A percentile compares a stretch with the other conserved stretches of the same genome.
Conservation (phyloP, 2,888 invertebrate species). For the Epirrita christyi region DNA sequence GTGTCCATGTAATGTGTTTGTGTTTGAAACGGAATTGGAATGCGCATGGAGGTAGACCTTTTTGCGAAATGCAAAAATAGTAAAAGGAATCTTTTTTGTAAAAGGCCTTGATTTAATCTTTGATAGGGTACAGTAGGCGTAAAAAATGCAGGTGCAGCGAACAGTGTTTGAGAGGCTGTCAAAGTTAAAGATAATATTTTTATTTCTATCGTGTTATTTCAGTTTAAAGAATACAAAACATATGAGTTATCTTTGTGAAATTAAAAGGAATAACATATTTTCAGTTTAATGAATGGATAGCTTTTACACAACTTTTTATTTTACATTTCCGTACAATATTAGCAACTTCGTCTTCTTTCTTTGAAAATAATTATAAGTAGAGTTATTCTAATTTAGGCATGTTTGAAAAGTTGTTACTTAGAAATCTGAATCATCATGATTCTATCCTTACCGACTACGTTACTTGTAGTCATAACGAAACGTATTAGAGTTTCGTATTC, state of each 20-base stretch:
- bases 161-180: conserved; percentile 2
- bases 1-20: conserved; percentile 65
- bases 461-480: too few relatives aligned
- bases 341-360: background rate
- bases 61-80: background rate
- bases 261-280: background rate
- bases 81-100: background rate
- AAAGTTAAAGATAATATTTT: conserved; percentile 8
- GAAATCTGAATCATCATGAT: too few relatives aligned
- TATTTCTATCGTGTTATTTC: conserved; percentile 2
- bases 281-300: background rate
- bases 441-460: too few relatives aligned
- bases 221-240: background rate
- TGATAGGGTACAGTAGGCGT: background rate
- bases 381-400: too few relatives aligned
- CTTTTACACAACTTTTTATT: background rate
- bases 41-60: conserved; percentile 26
- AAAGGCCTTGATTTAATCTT: background rate
- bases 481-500: too few relatives aligned
- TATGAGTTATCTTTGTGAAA: background rate
- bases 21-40: conserved; percentile 34
- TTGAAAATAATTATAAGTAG: too few relatives aligned
- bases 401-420: too few relatives aligned
- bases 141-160: background rate
- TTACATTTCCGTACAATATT: background rate